A percentile compares a stretch with the other conserved stretches of the same genome.
Evolutionary conservation across 2,113 vertebrate species (phyloP).

Genomic region (Conger conger): DNA sequence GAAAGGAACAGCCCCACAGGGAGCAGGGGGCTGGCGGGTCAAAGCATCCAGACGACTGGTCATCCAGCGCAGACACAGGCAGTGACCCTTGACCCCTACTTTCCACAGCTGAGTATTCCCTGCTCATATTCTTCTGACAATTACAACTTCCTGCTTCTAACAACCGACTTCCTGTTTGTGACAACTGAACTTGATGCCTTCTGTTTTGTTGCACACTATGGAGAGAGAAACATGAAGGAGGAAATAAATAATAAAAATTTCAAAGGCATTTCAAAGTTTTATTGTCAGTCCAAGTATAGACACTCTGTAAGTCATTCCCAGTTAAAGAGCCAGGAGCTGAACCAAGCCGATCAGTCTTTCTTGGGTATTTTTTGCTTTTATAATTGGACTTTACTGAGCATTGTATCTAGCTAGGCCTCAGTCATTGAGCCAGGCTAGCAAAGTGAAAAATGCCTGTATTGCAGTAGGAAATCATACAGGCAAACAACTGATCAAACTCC

Average conservation of each 20-base stretch:
- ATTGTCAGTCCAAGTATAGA: not conserved
- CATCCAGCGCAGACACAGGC: not conserved
- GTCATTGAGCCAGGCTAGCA: not conserved
- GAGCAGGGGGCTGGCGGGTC: not conserved
- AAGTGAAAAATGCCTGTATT: not conserved
- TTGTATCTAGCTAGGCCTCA: not conserved
- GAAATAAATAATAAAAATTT: not conserved
- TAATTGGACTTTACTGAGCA: not conserved
- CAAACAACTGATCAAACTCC: not conserved
- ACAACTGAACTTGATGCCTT: not conserved
- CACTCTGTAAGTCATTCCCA: not conserved
- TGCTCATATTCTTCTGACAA: not conserved
- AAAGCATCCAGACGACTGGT: not conserved
- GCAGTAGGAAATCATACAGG: not conserved
- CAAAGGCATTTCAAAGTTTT: not conserved
- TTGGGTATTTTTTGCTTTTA: not conserved
- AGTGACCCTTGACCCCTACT: not conserved
- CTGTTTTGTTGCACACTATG: not conserved
- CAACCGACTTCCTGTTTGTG: not conserved
- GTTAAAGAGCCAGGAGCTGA: not conserved
- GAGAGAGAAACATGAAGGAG: not conserved
- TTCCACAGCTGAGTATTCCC: not conserved
- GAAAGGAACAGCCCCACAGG: not conserved
- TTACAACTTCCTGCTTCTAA: conserved; percentile 2
- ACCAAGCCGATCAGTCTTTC: not conserved